Percentiles rank a stretch among this genome's conserved stretches.
phyloP scores from a whole-genome alignment of 2,113 vertebrate genomes.

The Rhynchomys soricoides region DNA sequence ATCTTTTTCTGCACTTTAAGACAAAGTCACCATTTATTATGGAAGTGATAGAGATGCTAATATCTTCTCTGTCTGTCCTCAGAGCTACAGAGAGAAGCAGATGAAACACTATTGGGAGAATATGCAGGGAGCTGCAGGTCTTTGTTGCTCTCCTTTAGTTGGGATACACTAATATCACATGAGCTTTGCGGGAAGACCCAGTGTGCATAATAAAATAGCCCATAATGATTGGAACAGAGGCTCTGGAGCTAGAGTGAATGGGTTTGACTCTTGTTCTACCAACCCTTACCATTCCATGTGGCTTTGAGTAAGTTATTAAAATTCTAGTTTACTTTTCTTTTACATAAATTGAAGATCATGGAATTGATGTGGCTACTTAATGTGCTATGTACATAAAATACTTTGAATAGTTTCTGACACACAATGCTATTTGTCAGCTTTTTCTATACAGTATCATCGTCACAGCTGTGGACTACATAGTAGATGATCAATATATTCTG shows the following conservation, averaged over 20 bases:
- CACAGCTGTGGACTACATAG: neutral
- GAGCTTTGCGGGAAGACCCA: neutral
- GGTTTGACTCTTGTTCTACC: neutral
- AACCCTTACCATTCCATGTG: neutral
- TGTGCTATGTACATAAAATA: neutral
- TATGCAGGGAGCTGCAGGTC: neutral
- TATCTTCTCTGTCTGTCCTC: neutral
- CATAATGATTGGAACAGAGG: neutral
- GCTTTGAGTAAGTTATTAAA: neutral
- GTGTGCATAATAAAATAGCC: neutral
- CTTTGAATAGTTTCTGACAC: neutral
- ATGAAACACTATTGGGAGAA: neutral
- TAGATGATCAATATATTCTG: neutral
- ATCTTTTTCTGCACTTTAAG: conserved; percentile 32
- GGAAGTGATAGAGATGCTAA: neutral
- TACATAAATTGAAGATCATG: neutral
- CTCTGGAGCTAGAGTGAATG: neutral
- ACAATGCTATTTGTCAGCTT: neutral
- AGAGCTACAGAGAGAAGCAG: neutral
- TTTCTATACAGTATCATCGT: neutral
- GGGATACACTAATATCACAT: neutral
- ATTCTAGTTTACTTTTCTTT: conserved; percentile 10
- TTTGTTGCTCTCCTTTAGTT: neutral
- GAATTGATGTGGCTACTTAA: neutral
- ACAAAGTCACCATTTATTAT: neutral